phyloP scores from a whole-genome alignment of 2,113 vertebrate genomes.

The Mesocricetus auratus region DNA sequence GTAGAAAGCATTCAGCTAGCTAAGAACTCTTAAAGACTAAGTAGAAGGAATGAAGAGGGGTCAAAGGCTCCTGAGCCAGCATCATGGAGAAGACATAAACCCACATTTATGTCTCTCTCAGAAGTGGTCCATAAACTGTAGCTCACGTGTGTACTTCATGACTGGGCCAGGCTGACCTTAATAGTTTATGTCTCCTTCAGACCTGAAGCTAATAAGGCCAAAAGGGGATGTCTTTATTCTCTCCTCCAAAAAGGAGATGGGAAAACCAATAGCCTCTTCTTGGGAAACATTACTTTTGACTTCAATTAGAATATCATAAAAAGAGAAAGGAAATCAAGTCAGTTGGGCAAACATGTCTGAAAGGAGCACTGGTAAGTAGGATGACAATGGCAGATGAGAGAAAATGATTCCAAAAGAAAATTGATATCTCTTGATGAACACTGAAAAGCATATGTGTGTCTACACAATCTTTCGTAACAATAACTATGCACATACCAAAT shows the following conservation, averaged over 20 bases:
- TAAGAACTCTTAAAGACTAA: not conserved
- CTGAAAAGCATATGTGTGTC: not conserved
- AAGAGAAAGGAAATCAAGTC: constrained; percentile 10
- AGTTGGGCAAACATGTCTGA: not conserved
- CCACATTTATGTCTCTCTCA: not conserved
- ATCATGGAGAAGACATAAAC: not conserved
- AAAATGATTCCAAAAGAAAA: not conserved
- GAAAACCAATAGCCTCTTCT: not conserved
- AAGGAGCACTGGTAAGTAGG: not conserved
- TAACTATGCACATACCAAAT: not conserved
- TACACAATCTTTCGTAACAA: not conserved
- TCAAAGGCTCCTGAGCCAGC: not conserved
- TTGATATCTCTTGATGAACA: constrained; percentile 2
- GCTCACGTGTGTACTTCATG: not conserved
- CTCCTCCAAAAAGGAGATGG: not conserved
- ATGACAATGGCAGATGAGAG: not conserved
- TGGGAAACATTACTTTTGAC: constrained; percentile 24
- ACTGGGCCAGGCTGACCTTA: not conserved
- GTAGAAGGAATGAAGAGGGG: not conserved
- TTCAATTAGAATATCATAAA: not conserved
- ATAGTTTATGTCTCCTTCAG: not conserved
- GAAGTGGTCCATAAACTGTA: not conserved
- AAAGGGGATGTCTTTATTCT: not conserved
- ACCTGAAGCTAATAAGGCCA: not conserved
- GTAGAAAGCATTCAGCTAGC: not conserved